Evolutionary conservation across 2,113 vertebrate genomes (phyloP).

Genomic region (Neofelis nebulosa): DNA sequence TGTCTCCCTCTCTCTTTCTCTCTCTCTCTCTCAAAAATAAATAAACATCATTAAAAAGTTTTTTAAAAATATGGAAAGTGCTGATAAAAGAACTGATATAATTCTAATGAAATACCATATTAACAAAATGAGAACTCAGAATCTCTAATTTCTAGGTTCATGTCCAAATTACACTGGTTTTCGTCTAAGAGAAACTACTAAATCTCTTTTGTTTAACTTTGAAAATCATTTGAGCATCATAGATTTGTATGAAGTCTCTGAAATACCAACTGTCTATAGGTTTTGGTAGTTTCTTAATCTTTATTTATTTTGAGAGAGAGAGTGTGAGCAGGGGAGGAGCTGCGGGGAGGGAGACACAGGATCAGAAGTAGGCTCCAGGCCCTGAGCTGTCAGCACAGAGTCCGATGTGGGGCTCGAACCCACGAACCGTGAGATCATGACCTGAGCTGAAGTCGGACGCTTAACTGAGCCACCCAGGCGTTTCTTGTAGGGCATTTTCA

Average conservation of each 20-base stretch:
- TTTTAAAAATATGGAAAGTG: background rate
- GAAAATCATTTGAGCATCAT: slow-evolving; percentile 13
- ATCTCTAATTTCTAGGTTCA: slow-evolving; percentile 27
- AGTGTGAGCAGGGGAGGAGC: no score
- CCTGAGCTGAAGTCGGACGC: no score
- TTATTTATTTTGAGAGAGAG: no score
- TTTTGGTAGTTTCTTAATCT: background rate
- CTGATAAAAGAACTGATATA: slow-evolving; percentile 3
- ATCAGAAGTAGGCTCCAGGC: no score
- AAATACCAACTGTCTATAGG: background rate
- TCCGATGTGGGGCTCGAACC: no score
- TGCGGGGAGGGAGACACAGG: no score
- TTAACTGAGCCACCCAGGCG: no score
- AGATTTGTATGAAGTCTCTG: slow-evolving; percentile 25
- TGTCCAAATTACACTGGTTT: background rate
- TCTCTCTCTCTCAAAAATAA: no score
- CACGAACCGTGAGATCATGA: no score
- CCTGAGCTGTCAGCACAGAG: no score
- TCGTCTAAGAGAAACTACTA: background rate
- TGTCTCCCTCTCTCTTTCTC: no score
- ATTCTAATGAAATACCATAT: background rate
- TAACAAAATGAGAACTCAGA: background rate
- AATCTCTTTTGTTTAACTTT: slow-evolving; percentile 28
- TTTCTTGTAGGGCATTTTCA: background rate
- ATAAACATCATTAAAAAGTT: no score